These are phyloP conservation scores for Myoxocephalus aenaeus DNA, from an alignment of 2,797 vertebrate species.

Conservation along the genomic window DNA sequence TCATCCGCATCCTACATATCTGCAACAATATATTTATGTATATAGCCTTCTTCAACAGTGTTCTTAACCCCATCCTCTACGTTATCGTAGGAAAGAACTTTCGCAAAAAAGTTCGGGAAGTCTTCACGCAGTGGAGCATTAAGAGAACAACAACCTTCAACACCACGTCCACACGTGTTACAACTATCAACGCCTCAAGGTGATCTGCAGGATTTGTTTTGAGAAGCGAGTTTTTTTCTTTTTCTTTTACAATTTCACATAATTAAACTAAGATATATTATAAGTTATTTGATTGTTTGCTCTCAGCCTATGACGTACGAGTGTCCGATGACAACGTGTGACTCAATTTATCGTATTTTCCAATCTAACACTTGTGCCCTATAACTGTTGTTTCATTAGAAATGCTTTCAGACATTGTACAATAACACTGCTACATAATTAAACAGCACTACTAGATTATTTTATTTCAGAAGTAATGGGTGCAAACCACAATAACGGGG, in stretches of 20 bases:
- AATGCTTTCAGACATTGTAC: conserved; percentile 1
- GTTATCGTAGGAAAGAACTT: conserved; percentile 87
- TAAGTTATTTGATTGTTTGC: not conserved
- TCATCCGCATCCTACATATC: conserved; percentile 27
- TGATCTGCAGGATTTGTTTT: not conserved
- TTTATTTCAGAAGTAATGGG: not conserved
- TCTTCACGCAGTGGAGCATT: conserved; percentile 49
- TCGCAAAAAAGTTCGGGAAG: conserved; percentile 78
- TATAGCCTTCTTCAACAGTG: conserved; percentile 86
- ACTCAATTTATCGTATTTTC: not conserved
- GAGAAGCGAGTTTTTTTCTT: not conserved
- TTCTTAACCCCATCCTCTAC: conserved; percentile 88
- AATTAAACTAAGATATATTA: not conserved
- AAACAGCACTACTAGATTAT: conserved; percentile 1
- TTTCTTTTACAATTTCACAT: not conserved
- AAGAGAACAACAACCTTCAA: rapidly evolving
- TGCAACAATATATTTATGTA: conserved; percentile 70
- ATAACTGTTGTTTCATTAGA: not conserved
- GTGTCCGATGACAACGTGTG: not conserved
- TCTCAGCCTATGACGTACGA: not conserved
- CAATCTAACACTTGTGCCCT: not conserved
- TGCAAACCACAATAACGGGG: conserved; percentile 2
- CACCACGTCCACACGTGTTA: rapidly evolving
- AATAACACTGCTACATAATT: conserved; percentile 14
- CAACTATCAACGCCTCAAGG: rapidly evolving